A percentile compares a stretch with the other conserved stretches of the same genome.
These are phyloP conservation scores for Rhyacichthys aspro DNA, from an alignment of 2,797 vertebrate species.

Conservation along the genomic window DNA sequence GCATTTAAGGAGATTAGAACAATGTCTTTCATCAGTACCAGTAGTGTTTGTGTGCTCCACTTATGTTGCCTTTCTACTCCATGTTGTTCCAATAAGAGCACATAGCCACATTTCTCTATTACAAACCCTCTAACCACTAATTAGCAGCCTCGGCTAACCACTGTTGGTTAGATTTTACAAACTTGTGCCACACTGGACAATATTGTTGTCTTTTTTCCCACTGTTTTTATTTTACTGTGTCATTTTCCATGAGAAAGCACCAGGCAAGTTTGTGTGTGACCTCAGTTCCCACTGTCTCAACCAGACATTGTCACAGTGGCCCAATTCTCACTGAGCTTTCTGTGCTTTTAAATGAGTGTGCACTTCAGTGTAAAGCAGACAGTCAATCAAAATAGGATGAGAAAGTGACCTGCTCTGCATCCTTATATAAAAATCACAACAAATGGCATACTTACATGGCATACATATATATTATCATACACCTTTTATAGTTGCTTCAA, in stretches of 20 bases:
- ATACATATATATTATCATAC: not conserved
- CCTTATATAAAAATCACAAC: not conserved
- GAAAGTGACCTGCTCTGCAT: conserved; percentile 16
- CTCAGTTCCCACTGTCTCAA: conserved; percentile 57
- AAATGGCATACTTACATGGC: too few species aligned
- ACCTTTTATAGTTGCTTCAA: not conserved
- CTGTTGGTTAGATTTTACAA: conserved; percentile 48
- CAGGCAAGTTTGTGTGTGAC: conserved; percentile 32
- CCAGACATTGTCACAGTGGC: conserved; percentile 42
- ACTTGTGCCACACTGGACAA: conserved; percentile 40
- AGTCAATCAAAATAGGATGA: conserved; percentile 1
- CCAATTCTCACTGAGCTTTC: conserved; percentile 58
- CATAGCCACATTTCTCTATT: conserved; percentile 11
- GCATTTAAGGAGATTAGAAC: too few species aligned
- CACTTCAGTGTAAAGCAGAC: conserved; percentile 6
- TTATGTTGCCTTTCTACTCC: conserved; percentile 2
- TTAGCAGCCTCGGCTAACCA: conserved; percentile 33
- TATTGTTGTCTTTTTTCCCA: conserved; percentile 20
- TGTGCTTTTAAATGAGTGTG: conserved; percentile 14
- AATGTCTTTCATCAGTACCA: too few species aligned
- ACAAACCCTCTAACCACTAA: conserved; percentile 34
- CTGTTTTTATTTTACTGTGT: conserved; percentile 46
- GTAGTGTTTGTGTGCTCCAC: too few species aligned
- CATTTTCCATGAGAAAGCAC: conserved; percentile 55
- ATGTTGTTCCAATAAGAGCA: conserved; percentile 16